phyloP scores from a whole-genome alignment of 2,797 vertebrate genomes.

The Girardinus metallicus region DNA sequence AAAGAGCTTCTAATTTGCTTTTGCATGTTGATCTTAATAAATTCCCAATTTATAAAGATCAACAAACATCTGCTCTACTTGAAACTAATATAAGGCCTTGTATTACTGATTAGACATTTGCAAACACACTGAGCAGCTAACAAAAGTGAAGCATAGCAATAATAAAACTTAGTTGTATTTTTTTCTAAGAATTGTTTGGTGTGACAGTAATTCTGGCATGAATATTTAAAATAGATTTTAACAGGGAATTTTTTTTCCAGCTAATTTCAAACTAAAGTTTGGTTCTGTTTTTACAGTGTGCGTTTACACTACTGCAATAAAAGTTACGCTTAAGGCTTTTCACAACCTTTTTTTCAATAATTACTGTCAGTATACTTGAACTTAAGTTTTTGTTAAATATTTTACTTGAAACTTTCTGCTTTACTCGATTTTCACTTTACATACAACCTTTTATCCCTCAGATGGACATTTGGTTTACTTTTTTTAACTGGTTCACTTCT shows the following conservation, averaged over 20 bases:
- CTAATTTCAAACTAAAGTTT: neutral
- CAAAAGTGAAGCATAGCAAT: neutral
- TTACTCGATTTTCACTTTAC: neutral
- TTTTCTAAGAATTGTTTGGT: neutral
- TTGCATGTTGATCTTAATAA: no score
- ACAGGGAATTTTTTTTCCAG: neutral
- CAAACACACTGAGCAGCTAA: neutral
- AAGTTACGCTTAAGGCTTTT: neutral
- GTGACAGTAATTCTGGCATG: neutral
- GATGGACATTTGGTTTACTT: neutral
- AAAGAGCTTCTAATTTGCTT: neutral
- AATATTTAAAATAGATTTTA: neutral
- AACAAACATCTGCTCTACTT: neutral
- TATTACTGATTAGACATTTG: neutral
- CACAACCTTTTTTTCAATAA: neutral
- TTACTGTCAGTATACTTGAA: neutral
- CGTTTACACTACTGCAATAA: neutral
- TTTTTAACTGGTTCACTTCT: neutral
- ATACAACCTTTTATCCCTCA: neutral
- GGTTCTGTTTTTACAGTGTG: neutral
- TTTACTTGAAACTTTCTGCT: neutral
- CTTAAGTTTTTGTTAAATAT: neutral
- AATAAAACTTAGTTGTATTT: neutral
- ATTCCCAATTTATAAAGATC: neutral
- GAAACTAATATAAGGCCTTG: neutral